Evolutionary conservation across 2,888 invertebrate genomes (phyloP), one percentile per base, ranked within the genome.

Genomic region (Polymixis flavicincta): DNA sequence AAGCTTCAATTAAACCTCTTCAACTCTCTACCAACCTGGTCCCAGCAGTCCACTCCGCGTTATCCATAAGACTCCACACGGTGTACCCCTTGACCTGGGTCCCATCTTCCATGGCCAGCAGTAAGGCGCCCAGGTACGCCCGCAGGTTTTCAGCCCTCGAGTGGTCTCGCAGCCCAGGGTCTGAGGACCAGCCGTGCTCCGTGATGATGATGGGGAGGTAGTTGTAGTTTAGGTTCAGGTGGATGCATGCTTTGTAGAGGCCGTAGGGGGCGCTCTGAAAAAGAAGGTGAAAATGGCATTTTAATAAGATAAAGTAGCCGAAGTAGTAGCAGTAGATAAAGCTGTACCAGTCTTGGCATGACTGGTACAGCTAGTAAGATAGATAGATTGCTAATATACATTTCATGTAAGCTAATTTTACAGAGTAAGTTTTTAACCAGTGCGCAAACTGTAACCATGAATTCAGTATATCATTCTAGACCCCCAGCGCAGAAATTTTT

Each of bases 41-140:
- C 0, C 97, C 98, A 59, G 92, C 90, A 0, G 87, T 89, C 97
- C 97, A 98, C 88, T 98, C 97, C 61, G 98, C 97, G 85, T 97
- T 97, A 85, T 98, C 98, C 94, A 98, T 95, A 0, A 98, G 92
- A 63, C 97, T 97, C 97, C 98, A 97, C 0, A 95, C 96, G 0
- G 97, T 96, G 85, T 97, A 98, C 0, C 97, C 97, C 48, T 85
- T 88, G 0, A 97, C 91, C 1, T 95, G 89, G 0, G 96, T 95
- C 0, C 96, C 96, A 57, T 97, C 97, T 76, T 96, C 95, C 14
- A 97, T 89, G 0, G 97, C 97, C 4, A 96, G 87, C 37, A 97
- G 83, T 37, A 97, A 63, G 0, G 96, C 96, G 6, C 91, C 90
- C 37, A 97, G 86, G 84, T 97, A 97, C 0, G 87, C 87, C 80